These are phyloP conservation scores for Xerus inauris DNA, from an alignment of 2,113 vertebrate species.

Conservation along the genomic window DNA sequence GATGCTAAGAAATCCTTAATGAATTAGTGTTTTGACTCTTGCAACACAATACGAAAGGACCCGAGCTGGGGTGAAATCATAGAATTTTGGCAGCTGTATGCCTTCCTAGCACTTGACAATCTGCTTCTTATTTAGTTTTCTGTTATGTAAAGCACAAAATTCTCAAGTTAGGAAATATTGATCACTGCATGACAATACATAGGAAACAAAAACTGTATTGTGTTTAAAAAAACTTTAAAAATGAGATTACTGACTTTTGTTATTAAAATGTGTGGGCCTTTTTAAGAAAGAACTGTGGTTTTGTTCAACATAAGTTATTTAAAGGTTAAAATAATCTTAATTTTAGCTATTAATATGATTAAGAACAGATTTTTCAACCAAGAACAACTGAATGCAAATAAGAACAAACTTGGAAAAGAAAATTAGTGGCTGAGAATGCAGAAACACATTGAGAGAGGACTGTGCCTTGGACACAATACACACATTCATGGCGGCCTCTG, in stretches of 20 bases:
- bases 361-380: conserved; percentile 75
- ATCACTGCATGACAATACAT: conserved; percentile 67
- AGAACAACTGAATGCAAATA: conserved; percentile 55
- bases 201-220: conserved; percentile 61
- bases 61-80: neutral
- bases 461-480: conserved; percentile 12
- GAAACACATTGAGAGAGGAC: neutral
- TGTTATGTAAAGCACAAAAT: conserved; percentile 73
- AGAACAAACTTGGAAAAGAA: conserved; percentile 63
- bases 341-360: conserved; percentile 77
- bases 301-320: conserved; percentile 66
- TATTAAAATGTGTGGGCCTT: conserved; percentile 56
- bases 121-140: conserved; percentile 79
- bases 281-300: conserved; percentile 71
- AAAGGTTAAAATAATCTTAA: conserved; percentile 81
- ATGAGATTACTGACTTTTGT: conserved; percentile 55
- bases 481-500: conserved; percentile 6
- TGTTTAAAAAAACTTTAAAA: conserved; percentile 68
- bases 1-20: conserved; percentile 73
- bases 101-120: conserved; percentile 67
- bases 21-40: conserved; percentile 75
- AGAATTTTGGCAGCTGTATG: conserved; percentile 70
- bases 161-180: conserved; percentile 75
- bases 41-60: conserved; percentile 60
- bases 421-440: conserved; percentile 17